Conservation (phyloP, 2,888 invertebrate species). For the Slavum lentiscoides region DNA sequence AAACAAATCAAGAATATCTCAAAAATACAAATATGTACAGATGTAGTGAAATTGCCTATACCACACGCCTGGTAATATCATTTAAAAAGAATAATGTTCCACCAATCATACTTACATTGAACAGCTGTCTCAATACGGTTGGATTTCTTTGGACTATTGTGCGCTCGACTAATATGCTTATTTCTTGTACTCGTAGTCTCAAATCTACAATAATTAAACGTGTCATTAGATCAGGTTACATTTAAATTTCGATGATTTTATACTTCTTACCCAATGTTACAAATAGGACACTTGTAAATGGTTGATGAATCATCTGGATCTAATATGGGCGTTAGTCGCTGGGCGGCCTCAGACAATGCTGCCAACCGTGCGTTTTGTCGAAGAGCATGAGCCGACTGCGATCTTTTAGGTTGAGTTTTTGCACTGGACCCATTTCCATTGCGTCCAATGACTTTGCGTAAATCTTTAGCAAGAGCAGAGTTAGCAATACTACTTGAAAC, state of each 20-base stretch:
- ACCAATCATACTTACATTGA: conserved; percentile 22
- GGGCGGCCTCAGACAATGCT: conserved; percentile 45
- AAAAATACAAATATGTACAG: background rate
- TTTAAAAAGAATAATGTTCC: background rate
- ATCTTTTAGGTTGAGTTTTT: conserved; percentile 35
- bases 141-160: conserved; percentile 47
- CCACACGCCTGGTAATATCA: conserved; percentile 20
- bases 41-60: conserved; percentile 45
- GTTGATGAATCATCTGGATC: conserved; percentile 27
- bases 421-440: conserved; percentile 27
- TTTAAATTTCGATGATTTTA: background rate
- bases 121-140: conserved; percentile 18
- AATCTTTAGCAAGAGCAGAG: conserved; percentile 46
- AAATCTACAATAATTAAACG: conserved; percentile 18
- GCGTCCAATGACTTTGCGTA: conserved; percentile 47
- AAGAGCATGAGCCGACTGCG: conserved; percentile 38
- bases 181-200: conserved; percentile 49
- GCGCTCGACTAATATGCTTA: conserved; percentile 46
- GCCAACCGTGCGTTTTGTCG: conserved; percentile 43
- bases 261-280: conserved; percentile 47
- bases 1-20: background rate
- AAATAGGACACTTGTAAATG: conserved; percentile 51
- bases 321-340: conserved; percentile 39
- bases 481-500: conserved; percentile 48
- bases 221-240: background rate